These are phyloP conservation scores for Opisthocomus hoazin DNA, from an alignment of 2,113 vertebrate species.

Conservation along the genomic window DNA sequence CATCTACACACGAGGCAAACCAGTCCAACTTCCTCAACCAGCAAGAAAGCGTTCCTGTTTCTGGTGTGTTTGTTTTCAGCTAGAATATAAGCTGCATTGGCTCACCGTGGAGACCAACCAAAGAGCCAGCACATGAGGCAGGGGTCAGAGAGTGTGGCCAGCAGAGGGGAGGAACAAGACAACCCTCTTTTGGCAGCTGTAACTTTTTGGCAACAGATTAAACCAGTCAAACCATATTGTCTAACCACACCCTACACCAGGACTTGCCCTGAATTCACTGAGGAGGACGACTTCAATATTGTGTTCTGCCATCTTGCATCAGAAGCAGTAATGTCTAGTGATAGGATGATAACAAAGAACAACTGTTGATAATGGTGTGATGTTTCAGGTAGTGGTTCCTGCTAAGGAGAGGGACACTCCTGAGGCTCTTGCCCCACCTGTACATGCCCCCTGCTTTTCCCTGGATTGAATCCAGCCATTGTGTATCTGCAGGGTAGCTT, in stretches of 20 bases:
- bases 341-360: not conserved
- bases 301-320: not conserved
- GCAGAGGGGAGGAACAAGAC: not conserved
- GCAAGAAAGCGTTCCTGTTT: not conserved
- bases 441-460: not conserved
- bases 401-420: not conserved
- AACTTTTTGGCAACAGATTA: not conserved
- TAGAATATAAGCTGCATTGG: not conserved
- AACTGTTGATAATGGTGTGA: not conserved
- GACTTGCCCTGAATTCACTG: not conserved
- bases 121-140: not conserved
- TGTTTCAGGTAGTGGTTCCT: not conserved
- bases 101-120: not conserved
- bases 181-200: not conserved
- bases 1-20: not conserved
- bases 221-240: not conserved
- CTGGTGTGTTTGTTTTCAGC: not conserved
- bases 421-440: not conserved
- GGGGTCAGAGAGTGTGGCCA: not conserved
- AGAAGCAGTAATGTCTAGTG: not conserved
- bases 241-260: not conserved
- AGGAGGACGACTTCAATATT: not conserved
- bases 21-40: not conserved
- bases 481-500: not conserved
- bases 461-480: not conserved